phyloP scores from a whole-genome alignment of 2,113 vertebrate genomes.

The Psophia crepitans region DNA sequence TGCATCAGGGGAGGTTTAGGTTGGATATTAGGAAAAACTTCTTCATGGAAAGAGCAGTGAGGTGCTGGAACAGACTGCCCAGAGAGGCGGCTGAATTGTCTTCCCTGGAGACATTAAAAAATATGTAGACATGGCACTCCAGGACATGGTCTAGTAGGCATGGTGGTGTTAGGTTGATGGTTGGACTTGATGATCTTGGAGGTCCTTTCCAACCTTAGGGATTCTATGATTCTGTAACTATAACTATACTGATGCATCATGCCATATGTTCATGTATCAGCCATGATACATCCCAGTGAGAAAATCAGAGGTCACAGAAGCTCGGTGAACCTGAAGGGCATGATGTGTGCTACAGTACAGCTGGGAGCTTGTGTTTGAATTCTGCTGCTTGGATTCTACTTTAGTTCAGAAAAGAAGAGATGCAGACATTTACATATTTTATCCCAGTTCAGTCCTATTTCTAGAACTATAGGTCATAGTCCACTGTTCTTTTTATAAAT shows the following conservation, averaged over 20 bases:
- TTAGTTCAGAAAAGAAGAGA: neutral
- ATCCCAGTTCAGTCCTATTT: neutral
- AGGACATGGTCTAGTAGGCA: too few relatives aligned
- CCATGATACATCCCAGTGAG: neutral
- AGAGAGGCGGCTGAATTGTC: too few relatives aligned
- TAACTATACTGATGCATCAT: neutral
- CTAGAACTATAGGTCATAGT: neutral
- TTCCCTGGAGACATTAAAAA: too few relatives aligned
- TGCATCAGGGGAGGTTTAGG: too few relatives aligned
- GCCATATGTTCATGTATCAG: neutral
- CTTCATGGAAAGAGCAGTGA: too few relatives aligned
- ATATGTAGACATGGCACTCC: too few relatives aligned
- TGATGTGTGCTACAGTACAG: neutral
- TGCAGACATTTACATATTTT: neutral
- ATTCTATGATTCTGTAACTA: too few relatives aligned
- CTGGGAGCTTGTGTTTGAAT: neutral
- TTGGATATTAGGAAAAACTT: too few relatives aligned
- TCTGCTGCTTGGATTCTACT: neutral
- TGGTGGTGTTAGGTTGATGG: too few relatives aligned
- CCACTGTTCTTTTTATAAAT: neutral
- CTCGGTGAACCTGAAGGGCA: neutral
- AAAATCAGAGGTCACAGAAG: neutral
- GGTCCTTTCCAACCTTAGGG: too few relatives aligned
- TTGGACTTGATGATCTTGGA: too few relatives aligned
- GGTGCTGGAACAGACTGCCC: too few relatives aligned